Base-by-base conservation (phyloP, 1,140 invertebrate species). In the Ostrea edulis region DNA sequence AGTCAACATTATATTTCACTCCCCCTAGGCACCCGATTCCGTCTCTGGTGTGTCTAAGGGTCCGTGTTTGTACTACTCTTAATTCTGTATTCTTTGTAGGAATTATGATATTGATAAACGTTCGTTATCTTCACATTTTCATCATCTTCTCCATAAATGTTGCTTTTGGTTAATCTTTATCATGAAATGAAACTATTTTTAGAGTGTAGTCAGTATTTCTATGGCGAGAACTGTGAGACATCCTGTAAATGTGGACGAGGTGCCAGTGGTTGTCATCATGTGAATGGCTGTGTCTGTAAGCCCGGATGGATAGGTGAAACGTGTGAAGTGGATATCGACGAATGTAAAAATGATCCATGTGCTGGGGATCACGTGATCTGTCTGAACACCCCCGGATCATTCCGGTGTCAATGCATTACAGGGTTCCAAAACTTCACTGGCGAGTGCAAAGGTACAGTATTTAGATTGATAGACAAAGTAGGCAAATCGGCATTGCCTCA, bases 221-320 rank as follows among this genome's bases (percentile, higher is more conserved):
- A 25, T 52, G 90, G 90, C n/a, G 8, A 68, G 20, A 85, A 88
- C 68, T 88, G 87, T 86, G 35, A 52, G 55, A 17, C 29, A 11
- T 29, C 17, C 0, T 88, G 87, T n/a, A 62, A 55, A 9, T 88
- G 87, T 86, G 65, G 44, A n/a, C 51, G 9, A n/a, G 68, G 17
- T 11, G 35, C 71, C 9, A 65, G n/a, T 25, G 58, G 29, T 3
- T 91, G 90, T 87, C 17, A 89, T 52, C 97, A 97, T 25, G 95
- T 97, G 89, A 97, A 97, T 93, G 98, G 98, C 87, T 99, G 98
- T 94, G 97, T 96, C 54, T 99, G 98, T 96, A 96, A 96, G 2
- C 96, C 98, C 71, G 98, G 98, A 11, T 99, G 90, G 89, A 85
- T 65, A 52, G 91, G 91, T 25, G 88, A 87, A 51, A 90, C 91